Percentiles rank a stretch among this genome's conserved stretches.
phyloP scores from a whole-genome alignment of 2,888 invertebrate genomes.

The Drosophila paranaensis region DNA sequence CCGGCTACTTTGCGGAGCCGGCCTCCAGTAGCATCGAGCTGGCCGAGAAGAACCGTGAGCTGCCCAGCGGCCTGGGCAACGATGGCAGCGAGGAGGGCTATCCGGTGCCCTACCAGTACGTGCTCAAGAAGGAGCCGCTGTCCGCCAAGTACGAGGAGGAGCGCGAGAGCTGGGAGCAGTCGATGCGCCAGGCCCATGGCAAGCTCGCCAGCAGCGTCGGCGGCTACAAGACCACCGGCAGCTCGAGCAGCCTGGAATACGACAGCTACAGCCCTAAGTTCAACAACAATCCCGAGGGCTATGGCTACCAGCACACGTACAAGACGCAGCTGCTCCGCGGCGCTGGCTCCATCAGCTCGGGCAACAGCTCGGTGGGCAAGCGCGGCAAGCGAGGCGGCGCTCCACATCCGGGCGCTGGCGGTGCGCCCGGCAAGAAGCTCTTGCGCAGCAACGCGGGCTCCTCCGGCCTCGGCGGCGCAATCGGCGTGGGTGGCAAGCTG shows the following conservation, averaged over 20 bases:
- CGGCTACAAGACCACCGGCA: conserved; percentile 22
- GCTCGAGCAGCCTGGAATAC: conserved; percentile 65
- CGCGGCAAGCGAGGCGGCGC: conserved; percentile 73
- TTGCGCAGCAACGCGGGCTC: conserved; percentile 19
- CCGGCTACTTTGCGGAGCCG: conserved; percentile 82
- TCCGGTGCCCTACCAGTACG: conserved; percentile 81
- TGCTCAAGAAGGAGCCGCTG: conserved; percentile 80
- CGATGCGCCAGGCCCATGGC: conserved; percentile 52
- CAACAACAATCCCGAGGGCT: conserved; percentile 84
- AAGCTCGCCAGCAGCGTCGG: conserved; percentile 22
- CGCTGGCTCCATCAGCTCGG: conserved; percentile 15
- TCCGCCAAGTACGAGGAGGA: conserved; percentile 75
- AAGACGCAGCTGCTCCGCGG: conserved; percentile 65
- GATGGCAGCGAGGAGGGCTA: conserved; percentile 78
- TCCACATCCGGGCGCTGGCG: conserved; percentile 25
- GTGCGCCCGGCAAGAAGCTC: conserved; percentile 55
- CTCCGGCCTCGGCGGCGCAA: conserved; percentile 8
- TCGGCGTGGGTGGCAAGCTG: conserved; percentile 28
- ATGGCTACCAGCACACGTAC: conserved; percentile 84
- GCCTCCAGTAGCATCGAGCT: conserved; percentile 56
- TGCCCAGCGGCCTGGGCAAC: conserved; percentile 30
- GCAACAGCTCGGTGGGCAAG: conserved; percentile 8
- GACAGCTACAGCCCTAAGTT: conserved; percentile 84
- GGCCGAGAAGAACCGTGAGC: conserved; percentile 44
- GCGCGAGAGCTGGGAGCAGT: conserved; percentile 63